Base-by-base conservation (phyloP, 2,113 vertebrate species). In the Cyanoramphus novaezelandiae region DNA sequence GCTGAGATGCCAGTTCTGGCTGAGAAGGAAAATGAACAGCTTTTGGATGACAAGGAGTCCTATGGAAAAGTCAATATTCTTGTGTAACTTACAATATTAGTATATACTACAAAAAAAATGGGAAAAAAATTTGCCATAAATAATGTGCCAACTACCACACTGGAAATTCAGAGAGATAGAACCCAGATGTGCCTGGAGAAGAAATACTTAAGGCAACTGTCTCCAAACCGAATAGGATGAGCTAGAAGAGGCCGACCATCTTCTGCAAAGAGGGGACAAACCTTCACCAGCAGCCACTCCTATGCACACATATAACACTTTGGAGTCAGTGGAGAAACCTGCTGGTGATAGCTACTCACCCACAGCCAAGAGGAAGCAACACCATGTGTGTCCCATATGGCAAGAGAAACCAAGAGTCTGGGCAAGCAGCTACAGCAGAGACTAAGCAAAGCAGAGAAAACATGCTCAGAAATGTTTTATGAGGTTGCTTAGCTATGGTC, bases 211-310 rank as follows among this genome's bases (percentile, higher is more conserved):
- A 78, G 64, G 65, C 43, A 90, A 92, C 55, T 41, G 27, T 27
- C 65, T 94, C 77, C 65, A 84, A 49, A 84, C 6, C 0, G 2
- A 75, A 88, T 1, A 6, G 57, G 80, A 95, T 43, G 85, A 93
- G 86, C 92, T 96, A 83, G 65, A 93, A 96, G 84, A 96, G 93
- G 82, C 82, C 4, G 0, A 96, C 82, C 55, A 82, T 76, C 39
- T 79, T 85, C 74, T 46, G 71, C 81, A 93, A 74, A 82, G 0
- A 3, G 49, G 24, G 67, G 74, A 92, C 57, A 46, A 90, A 88
- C 69, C 75, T 85, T 91, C 10, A 53, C 53, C 92, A 94, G 90
- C 57, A 88, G 60, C 57, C 2, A 4, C 88, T 92, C 88, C 82
- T 65, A 90, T 59, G 6, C 64, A 88, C 50, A 50, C 0, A 3